Evolutionary conservation across 2,113 vertebrate genomes (phyloP).

Genomic region (Micromys minutus): DNA sequence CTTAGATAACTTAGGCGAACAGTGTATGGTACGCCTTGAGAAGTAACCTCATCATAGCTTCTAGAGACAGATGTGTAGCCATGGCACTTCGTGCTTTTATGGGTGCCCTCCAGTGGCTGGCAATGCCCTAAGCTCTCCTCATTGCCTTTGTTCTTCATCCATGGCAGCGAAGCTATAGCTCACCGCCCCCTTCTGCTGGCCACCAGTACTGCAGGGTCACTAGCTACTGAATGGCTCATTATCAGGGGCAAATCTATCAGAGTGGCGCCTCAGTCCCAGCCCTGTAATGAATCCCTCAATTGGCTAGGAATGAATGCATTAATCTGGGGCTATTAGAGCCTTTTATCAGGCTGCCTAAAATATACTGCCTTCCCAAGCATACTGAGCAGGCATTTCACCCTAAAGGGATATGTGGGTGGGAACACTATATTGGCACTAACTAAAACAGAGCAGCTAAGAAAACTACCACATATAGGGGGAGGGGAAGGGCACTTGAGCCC

Average conservation of each 20-base stretch:
- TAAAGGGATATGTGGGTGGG: constrained; percentile 57
- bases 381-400: constrained; percentile 73
- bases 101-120: neutral
- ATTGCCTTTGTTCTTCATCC: neutral
- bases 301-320: constrained; percentile 82
- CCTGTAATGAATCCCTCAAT: constrained; percentile 75
- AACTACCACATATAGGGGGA: constrained; percentile 6
- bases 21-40: neutral
- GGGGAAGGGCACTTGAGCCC: neutral
- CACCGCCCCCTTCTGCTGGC: constrained; percentile 14
- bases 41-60: neutral
- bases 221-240: constrained; percentile 80
- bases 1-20: fast-evolving
- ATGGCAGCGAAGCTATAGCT: neutral
- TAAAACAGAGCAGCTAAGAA: constrained; percentile 67
- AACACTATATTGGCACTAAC: constrained; percentile 54
- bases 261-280: constrained; percentile 52
- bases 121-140: neutral
- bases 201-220: constrained; percentile 27
- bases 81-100: neutral
- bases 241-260: constrained; percentile 71
- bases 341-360: constrained; percentile 81
- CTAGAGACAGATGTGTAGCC: neutral
- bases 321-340: constrained; percentile 80
- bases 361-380: constrained; percentile 70